phyloP scores from a whole-genome alignment of 2,113 vertebrate genomes.

The Trematomus loennbergii region DNA sequence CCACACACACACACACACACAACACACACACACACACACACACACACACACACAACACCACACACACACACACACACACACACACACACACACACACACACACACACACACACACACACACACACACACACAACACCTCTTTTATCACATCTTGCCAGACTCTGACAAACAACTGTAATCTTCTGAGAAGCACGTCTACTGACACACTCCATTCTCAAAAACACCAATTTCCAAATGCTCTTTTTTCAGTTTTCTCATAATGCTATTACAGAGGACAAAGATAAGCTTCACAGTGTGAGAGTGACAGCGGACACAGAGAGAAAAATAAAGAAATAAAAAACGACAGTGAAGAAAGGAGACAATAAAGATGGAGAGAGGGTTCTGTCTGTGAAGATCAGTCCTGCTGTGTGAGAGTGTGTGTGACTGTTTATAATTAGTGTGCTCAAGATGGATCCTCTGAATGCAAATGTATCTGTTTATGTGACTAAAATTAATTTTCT shows the following conservation, averaged over 20 bases:
- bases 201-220: constrained; percentile 46
- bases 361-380: constrained; percentile 32
- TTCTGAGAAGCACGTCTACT: constrained; percentile 27
- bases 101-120: background rate
- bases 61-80: background rate
- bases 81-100: too few relatives aligned
- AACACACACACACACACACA: background rate
- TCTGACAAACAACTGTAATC: constrained; percentile 64
- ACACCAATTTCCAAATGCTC: constrained; percentile 32
- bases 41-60: background rate
- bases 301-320: constrained; percentile 26
- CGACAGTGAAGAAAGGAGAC: constrained; percentile 17
- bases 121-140: constrained; percentile 34
- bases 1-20: too few relatives aligned
- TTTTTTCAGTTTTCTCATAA: constrained; percentile 52
- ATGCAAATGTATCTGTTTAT: constrained; percentile 17
- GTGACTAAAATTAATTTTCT: constrained; percentile 17
- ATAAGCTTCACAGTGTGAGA: constrained; percentile 48
- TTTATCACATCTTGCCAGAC: constrained; percentile 56
- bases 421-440: constrained; percentile 23
- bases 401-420: constrained; percentile 7
- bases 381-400: background rate
- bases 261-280: constrained; percentile 43
- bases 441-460: constrained; percentile 7
- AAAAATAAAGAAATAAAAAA: constrained; percentile 16